Evolutionary conservation across 1,140 invertebrate genomes (phyloP), one percentile per base, ranked within the genome.

Genomic region (Drosophila novamexicana): DNA sequence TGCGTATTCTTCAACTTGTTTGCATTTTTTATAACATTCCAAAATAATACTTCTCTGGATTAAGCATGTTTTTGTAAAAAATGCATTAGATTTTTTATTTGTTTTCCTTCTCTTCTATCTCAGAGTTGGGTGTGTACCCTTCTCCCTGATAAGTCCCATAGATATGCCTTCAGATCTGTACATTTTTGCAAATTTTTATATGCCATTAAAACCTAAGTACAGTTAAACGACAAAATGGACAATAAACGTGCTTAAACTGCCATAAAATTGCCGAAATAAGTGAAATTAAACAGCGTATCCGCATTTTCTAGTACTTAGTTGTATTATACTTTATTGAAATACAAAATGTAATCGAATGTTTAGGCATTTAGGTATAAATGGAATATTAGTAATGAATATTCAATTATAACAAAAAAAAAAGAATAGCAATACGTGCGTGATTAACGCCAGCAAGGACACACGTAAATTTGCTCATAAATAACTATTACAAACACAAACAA

Each of bases 191-290:
- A 29, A 7, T 32, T 16, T 49, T 61, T 37, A 10, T 40, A 18
- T 4, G 16, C 14, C 37, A 58, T 32, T 32, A 45, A 5, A 69
- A 29, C 18, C 22, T 18, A 57, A 50, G 37, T 57, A 63, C 58
- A 56, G 72, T 70, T 70, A 61, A 37, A 8, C 40, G 67, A 8
- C 37, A 58, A 44, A 34, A 67, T 47, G 50, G 49, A 6, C 18
- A 29, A 49, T 69, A 69, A 62, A n/a, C 42, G 50, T 53, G 58
- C 18, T 58, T 74, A 69, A 74, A 63, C 56, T 68, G 66, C 57
- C 66, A 69, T 52, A 75, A 75, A 75, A 70, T 69, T 61, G 42
- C 37, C 50, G 18, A 69, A 49, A 53, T 39, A 34, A 14, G 2
- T 32, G 6, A 44, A 61, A 53, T 32, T 45, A 73, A 61, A 49